A percentile compares a stretch with the other conserved stretches of the same genome.
phyloP scores from a whole-genome alignment of 2,888 invertebrate genomes.

The Trachelus stipa region DNA sequence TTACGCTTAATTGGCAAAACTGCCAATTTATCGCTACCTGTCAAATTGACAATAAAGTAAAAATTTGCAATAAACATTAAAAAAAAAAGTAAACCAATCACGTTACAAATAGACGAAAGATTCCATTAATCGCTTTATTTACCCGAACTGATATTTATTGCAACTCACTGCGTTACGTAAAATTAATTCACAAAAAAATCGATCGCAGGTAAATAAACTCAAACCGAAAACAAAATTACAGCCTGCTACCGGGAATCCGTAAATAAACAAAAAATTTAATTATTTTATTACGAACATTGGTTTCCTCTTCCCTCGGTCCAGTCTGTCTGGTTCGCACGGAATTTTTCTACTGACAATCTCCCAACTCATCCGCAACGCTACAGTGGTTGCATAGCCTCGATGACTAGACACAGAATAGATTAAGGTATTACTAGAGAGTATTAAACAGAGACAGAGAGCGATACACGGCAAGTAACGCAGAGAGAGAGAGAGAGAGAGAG shows the following conservation, averaged over 20 bases:
- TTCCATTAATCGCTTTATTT: not conserved
- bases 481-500: slow-evolving; percentile 24
- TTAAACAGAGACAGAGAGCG: slow-evolving; percentile 48
- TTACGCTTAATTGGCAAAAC: not conserved
- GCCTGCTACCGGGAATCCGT: not conserved
- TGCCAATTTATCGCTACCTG: not conserved
- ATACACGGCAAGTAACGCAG: not conserved
- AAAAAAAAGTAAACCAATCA: not conserved
- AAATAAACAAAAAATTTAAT: not conserved
- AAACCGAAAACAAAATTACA: no score
- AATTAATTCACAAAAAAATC: not conserved
- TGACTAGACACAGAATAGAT: not conserved
- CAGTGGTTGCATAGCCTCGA: not conserved
- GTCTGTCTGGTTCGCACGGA: not conserved
- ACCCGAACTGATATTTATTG: not conserved
- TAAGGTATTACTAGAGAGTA: not conserved
- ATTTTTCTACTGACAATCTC: not conserved
- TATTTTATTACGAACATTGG: not conserved
- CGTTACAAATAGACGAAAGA: not conserved
- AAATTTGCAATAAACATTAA: no score
- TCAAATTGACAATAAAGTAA: no score
- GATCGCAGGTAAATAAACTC: no score
- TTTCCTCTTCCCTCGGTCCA: not conserved
- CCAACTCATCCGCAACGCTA: not conserved
- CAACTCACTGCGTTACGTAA: not conserved